A percentile compares a stretch with the other conserved stretches of the same genome.
phyloP scores from a whole-genome alignment of 2,113 vertebrate genomes.

The Gallinago jamesoni region DNA sequence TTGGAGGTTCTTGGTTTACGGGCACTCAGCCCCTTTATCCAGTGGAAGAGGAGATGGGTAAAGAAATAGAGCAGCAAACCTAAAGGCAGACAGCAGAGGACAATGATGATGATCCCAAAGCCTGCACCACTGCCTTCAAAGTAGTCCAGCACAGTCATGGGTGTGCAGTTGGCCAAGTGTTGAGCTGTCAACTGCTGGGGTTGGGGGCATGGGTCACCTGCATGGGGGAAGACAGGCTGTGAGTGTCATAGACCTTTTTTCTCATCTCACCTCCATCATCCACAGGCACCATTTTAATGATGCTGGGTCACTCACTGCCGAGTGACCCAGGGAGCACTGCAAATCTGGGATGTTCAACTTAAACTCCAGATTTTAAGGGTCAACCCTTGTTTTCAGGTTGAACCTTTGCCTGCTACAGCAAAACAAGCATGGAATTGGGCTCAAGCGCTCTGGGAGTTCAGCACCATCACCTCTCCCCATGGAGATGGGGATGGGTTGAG shows the following conservation, averaged over 20 bases:
- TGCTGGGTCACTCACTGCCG: not conserved
- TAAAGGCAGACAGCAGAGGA: conserved; percentile 87
- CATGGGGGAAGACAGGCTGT: not conserved
- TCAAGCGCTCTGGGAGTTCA: not conserved
- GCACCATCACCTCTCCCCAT: not conserved
- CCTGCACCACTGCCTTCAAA: conserved; percentile 85
- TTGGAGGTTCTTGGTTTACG: not conserved
- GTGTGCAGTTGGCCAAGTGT: conserved; percentile 78
- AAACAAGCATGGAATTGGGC: not conserved
- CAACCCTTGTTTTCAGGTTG: not conserved
- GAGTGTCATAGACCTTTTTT: not conserved
- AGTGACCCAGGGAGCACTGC: not conserved
- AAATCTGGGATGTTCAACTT: not conserved
- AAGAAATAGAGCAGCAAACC: conserved; percentile 66
- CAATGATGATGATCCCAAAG: conserved; percentile 81
- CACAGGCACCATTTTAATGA: not conserved
- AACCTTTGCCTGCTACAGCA: not conserved
- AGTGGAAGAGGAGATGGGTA: not conserved
- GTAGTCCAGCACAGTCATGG: conserved; percentile 78
- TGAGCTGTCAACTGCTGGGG: conserved; percentile 78
- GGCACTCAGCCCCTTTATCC: not conserved
- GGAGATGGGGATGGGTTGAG: not conserved
- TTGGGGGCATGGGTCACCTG: conserved; percentile 87
- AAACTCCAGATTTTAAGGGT: not conserved
- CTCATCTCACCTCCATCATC: not conserved